Base-by-base conservation (phyloP, 2,888 invertebrate genomes). In the Pogonocherus hispidulus region DNA sequence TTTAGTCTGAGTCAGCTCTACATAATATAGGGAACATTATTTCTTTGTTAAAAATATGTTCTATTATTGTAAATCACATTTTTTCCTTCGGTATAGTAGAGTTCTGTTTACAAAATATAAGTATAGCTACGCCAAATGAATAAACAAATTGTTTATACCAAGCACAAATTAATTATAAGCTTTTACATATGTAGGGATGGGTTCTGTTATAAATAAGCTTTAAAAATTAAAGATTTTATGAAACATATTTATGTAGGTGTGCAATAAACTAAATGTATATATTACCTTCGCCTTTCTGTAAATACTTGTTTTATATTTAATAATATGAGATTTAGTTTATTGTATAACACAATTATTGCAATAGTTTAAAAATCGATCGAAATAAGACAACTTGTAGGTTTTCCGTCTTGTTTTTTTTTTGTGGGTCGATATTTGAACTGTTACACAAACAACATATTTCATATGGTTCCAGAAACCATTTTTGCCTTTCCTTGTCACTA, bases 151-250 rank as follows among this genome's bases (percentile, higher is more conserved):
- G 52, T 73, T 74, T 68, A 70, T 67, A 73, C 66, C 72, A 82
- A 82, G 83, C 83, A 83, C 83, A 83, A 83, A 83, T 82, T 83
- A 83, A 80, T 70, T 77, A 77, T 83, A 83, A 80, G 82, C 78
- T 82, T 79, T 74, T 70, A 70, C 46, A 35, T 66, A 72, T 66
- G 77, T 79, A 79, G 80, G 80, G 80, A 79, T 81, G 81, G 80
- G 79, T 66, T 20, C n/a, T 51, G 37, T 51, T 49, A 14, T 49
- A 59, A 46, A 52, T 52, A 52, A 22, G 59, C 47, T 62, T 62
- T 49, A 62, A n/a, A 62, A 62, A 62, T 49, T 63, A 20, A 47
- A 27, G 19, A 65, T 23, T 52, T 65, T 60, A 59, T 60, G 41
- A 35, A 60, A 60, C 32, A 62, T 62, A 51, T 60, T 59, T 59